Evolutionary conservation across 2,888 invertebrate species (phyloP).

Genomic region (Tholera decimalis): DNA sequence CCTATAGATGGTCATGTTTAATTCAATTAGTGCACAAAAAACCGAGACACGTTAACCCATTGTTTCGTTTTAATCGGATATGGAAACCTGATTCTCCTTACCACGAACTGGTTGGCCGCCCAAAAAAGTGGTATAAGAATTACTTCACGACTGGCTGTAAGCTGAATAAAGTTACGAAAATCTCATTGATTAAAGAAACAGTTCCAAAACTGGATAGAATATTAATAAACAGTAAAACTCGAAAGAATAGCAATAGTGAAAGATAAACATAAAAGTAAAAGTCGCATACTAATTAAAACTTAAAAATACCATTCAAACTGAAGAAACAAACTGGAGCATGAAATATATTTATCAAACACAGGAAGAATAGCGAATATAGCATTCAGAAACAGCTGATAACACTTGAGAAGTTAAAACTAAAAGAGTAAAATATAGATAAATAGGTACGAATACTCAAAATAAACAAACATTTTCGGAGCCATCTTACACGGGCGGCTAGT

Average conservation of each 20-base stretch:
- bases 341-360: background rate
- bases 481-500: too few species aligned
- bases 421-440: too few species aligned
- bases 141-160: constrained; percentile 6
- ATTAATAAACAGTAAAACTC: background rate
- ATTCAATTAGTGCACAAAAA: constrained; percentile 38
- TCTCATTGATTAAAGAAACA: background rate
- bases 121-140: constrained; percentile 8
- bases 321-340: background rate
- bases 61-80: constrained; percentile 23
- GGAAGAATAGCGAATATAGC: too few species aligned
- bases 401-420: too few species aligned
- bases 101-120: constrained; percentile 32
- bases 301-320: background rate
- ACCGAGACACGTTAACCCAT: constrained; percentile 19
- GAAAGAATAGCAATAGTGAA: too few species aligned
- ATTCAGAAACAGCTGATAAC: too few species aligned
- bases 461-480: too few species aligned
- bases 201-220: background rate
- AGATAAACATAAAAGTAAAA: background rate
- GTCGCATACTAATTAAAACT: background rate
- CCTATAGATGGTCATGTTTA: constrained; percentile 1
- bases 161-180: background rate
- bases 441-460: too few species aligned
- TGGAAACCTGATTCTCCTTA: constrained; percentile 4